Percentiles rank a stretch among this genome's conserved stretches.
Evolutionary conservation across 2,797 vertebrate species (phyloP).

Genomic region (Nothura maculosa): DNA sequence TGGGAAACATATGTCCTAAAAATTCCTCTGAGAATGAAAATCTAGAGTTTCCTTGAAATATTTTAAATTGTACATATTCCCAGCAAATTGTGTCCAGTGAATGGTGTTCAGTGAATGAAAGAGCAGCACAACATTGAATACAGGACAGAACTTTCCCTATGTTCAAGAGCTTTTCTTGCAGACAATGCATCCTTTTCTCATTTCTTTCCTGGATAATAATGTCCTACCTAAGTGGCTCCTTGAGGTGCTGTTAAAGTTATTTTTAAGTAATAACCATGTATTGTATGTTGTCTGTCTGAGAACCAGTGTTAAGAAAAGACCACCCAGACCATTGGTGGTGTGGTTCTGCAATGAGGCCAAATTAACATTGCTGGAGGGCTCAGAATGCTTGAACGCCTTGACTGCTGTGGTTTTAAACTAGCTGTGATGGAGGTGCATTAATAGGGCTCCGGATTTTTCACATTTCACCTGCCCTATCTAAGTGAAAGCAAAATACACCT

Average conservation of each 20-base stretch:
- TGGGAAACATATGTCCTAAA: conserved; percentile 48
- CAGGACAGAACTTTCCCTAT: neutral
- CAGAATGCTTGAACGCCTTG: neutral
- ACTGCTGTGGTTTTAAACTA: neutral
- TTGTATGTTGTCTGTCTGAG: neutral
- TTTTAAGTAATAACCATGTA: neutral
- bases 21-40: conserved; percentile 34
- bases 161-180: neutral
- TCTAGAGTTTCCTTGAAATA: conserved; percentile 10
- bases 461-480: conserved; percentile 10
- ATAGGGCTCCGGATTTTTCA: neutral
- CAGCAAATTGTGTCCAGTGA: neutral
- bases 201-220: neutral
- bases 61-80: neutral
- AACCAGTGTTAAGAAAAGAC: neutral
- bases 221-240: neutral
- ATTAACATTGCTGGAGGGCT: neutral
- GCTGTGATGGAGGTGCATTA: fast-evolving
- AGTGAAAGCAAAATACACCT: neutral
- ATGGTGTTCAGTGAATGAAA: neutral
- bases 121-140: fast-evolving
- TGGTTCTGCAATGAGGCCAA: neutral
- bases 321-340: neutral
- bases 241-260: neutral
- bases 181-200: neutral